A percentile compares a stretch with the other conserved stretches of the same genome.
These are phyloP conservation scores for Malthinus seriepunctatus DNA, from an alignment of 2,888 invertebrate genomes.

Conservation along the genomic window DNA sequence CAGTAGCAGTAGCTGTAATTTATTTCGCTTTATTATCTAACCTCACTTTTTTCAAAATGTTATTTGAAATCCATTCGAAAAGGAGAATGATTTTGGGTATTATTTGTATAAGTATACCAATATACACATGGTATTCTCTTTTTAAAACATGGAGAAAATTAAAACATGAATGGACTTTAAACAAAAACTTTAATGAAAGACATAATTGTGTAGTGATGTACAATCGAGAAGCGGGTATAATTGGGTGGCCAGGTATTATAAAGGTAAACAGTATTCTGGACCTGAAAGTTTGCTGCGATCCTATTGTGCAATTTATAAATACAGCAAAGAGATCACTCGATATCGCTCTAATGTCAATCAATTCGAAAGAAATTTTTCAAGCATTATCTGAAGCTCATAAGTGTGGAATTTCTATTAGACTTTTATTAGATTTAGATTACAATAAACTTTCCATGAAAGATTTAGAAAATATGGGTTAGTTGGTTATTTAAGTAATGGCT, in stretches of 20 bases:
- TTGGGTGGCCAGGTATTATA: conserved; percentile 40
- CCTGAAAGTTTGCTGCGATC: conserved; percentile 33
- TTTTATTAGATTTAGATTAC: conserved; percentile 44
- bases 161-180: conserved; percentile 33
- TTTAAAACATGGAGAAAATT: conserved; percentile 33
- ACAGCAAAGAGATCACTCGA: conserved; percentile 41
- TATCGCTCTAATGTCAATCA: conserved; percentile 43
- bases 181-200: conserved; percentile 37
- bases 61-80: too few species aligned
- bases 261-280: background rate
- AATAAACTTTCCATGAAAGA: conserved; percentile 21
- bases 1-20: too few species aligned
- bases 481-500: background rate
- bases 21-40: too few species aligned
- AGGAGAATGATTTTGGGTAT: too few species aligned
- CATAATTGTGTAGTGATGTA: conserved; percentile 48
- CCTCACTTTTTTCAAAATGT: too few species aligned
- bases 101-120: conserved; percentile 19
- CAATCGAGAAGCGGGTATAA: conserved; percentile 31
- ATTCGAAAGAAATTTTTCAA: conserved; percentile 34
- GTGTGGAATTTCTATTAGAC: conserved; percentile 43
- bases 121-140: conserved; percentile 37
- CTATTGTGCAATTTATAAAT: conserved; percentile 44
- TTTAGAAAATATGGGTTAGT: conserved; percentile 37
- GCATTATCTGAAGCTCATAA: conserved; percentile 38